phyloP scores from a whole-genome alignment of 1,140 invertebrate species.

The Leucophenga varia region DNA sequence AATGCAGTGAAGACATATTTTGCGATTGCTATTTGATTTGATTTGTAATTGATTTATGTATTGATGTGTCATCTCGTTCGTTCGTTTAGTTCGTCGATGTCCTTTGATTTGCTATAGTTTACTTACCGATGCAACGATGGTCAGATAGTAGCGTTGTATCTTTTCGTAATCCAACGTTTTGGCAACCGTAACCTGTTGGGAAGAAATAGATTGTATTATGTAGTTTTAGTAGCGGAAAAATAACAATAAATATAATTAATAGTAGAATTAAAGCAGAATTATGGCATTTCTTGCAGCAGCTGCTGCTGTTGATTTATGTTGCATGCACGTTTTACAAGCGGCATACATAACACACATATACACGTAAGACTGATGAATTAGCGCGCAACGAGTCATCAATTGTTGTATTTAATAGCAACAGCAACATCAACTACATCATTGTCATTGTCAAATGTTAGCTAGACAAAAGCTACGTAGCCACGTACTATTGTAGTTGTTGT shows the following conservation, averaged over 20 bases:
- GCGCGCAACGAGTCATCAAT: no score
- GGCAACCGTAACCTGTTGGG: slow-evolving; percentile 74
- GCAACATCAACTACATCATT: no score
- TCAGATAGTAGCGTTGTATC: slow-evolving; percentile 85
- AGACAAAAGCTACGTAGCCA: no score
- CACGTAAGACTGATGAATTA: no score
- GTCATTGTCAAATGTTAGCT: no score
- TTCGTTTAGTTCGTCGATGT: not conserved
- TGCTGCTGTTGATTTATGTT: no score
- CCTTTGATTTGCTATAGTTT: not conserved
- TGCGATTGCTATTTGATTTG: slow-evolving; percentile 3
- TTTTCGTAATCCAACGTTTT: slow-evolving; percentile 86
- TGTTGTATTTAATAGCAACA: no score
- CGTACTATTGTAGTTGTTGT: no score
- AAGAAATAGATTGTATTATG: not conserved
- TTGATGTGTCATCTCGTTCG: slow-evolving; percentile 1
- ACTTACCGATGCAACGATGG: slow-evolving; percentile 86
- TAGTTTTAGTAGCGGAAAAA: not conserved
- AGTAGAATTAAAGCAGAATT: not conserved
- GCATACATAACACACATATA: no score
- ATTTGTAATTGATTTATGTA: slow-evolving; percentile 19
- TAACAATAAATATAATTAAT: no score
- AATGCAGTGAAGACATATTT: not conserved
- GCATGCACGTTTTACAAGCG: no score
- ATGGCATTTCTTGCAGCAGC: no score